Conservation (phyloP, 1,140 invertebrate genomes). For the Wiebesia pumilae region DNA sequence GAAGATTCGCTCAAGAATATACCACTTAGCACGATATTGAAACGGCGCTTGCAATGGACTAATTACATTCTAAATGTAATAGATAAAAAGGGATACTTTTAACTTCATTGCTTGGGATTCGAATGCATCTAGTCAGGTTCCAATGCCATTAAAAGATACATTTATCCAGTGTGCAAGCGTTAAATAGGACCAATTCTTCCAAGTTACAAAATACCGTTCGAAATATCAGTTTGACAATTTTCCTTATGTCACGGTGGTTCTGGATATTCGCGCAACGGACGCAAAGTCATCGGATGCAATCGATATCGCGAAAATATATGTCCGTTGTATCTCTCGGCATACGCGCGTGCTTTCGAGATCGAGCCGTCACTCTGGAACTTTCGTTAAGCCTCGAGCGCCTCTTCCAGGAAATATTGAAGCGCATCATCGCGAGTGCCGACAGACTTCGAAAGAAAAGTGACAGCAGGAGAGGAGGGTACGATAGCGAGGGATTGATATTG, state of each 20-base stretch:
- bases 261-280: not conserved
- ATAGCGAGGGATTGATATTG: constrained; percentile 26
- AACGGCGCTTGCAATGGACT: too few species aligned
- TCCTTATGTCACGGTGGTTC: not conserved
- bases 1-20: too few species aligned
- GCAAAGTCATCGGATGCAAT: not conserved
- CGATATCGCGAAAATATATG: constrained; percentile 20
- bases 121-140: too few species aligned
- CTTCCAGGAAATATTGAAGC: not conserved
- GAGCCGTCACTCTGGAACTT: not conserved
- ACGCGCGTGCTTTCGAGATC: not conserved
- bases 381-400: not conserved
- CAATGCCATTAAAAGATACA: too few species aligned
- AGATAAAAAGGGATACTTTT: too few species aligned
- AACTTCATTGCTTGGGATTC: too few species aligned
- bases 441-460: not conserved
- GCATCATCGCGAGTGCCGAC: not conserved
- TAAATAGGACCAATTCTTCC: too few species aligned
- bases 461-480: not conserved
- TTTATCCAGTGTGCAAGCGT: too few species aligned
- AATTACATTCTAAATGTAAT: too few species aligned
- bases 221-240: not conserved
- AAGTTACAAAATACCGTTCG: not conserved
- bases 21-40: too few species aligned
- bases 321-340: not conserved